phyloP scores from a whole-genome alignment of 2,888 invertebrate genomes.

The Anticlea derivata region DNA sequence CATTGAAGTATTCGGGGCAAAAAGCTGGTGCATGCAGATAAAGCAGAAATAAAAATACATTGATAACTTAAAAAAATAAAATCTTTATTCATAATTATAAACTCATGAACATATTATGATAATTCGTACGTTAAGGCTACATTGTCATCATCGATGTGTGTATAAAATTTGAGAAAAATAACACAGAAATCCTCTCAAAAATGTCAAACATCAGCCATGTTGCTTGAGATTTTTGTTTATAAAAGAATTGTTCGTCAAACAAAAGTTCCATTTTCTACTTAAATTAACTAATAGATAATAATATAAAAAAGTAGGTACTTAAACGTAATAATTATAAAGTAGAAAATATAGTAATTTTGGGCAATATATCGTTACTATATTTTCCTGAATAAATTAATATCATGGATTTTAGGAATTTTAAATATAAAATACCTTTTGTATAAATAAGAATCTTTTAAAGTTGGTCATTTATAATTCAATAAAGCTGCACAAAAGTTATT shows the following conservation, averaged over 20 bases:
- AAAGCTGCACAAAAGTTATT: slow-evolving; percentile 11
- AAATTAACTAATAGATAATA: slow-evolving; percentile 32
- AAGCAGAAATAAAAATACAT: slow-evolving; percentile 51
- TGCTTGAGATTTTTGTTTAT: slow-evolving; percentile 73
- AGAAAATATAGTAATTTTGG: slow-evolving; percentile 43
- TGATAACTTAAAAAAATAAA: slow-evolving; percentile 74
- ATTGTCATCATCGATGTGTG: slow-evolving; percentile 49
- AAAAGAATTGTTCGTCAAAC: slow-evolving; percentile 50
- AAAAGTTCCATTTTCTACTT: slow-evolving; percentile 32
- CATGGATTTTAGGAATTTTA: slow-evolving; percentile 5
- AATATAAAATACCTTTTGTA: background rate
- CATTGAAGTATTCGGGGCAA: background rate
- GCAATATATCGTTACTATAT: slow-evolving; percentile 40
- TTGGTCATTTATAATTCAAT: background rate
- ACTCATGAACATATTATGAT: slow-evolving; percentile 64
- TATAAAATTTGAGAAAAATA: slow-evolving; percentile 35
- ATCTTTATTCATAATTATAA: slow-evolving; percentile 71
- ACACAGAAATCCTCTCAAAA: slow-evolving; percentile 55
- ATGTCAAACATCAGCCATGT: slow-evolving; percentile 80
- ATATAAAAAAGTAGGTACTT: slow-evolving; percentile 18
- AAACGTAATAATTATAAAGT: slow-evolving; percentile 7
- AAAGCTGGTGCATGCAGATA: slow-evolving; percentile 8
- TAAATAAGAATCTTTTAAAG: background rate
- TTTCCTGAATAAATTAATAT: slow-evolving; percentile 32
- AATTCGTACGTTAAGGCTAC: slow-evolving; percentile 64